Evolutionary conservation across 2,888 invertebrate genomes (phyloP), one percentile per base, ranked within the genome.

Genomic region (Lasioglossum calceatum): DNA sequence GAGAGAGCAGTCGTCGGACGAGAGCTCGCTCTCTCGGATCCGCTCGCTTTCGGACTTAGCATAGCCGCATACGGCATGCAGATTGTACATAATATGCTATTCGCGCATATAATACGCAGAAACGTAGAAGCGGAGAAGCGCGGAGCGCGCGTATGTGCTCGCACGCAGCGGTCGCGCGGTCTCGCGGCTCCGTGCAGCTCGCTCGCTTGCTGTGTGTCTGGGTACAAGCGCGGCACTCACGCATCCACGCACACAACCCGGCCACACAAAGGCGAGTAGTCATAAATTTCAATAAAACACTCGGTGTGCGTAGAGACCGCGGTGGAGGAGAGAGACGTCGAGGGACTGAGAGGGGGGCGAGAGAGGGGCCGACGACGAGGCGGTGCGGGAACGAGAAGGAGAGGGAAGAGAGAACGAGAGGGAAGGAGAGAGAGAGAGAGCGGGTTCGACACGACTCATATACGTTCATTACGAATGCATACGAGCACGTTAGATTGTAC

Each of bases 391-490:
- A 72, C 77, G 82, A 54, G 75, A 84, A 77, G 39, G 47, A 44
- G 74, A 84, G 75, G 27, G 50, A 14, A 2, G 79, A 70, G 82
- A 78, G 87, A 84, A 81, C 58, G 89, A 86, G 84, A 79, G 85
- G 61, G 88, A 87, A 84, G 83, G 89, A 88, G 90, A 87, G 91
- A 87, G 91, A 88, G 90, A 87, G 91, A 87, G 91, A 87, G 90
- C 87, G 89, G 89, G 90, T 94, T 94, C 94, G 93, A 94, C 94
- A 93, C 94, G 94, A 95, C 94, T 95, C 94, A 94, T 95, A 95
- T 93, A 94, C 94, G 94, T 94, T 95, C 94, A 95, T 95, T 95
- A 95, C 94, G 93, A 95, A 95, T 95, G 95, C 94, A 95, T 94
- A 94, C 93, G 93, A 93, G 94, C 93, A 94, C 93, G 94, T 95